Evolutionary conservation across 2,888 invertebrate genomes (phyloP).

Genomic region (Eupithecia inturbata): DNA sequence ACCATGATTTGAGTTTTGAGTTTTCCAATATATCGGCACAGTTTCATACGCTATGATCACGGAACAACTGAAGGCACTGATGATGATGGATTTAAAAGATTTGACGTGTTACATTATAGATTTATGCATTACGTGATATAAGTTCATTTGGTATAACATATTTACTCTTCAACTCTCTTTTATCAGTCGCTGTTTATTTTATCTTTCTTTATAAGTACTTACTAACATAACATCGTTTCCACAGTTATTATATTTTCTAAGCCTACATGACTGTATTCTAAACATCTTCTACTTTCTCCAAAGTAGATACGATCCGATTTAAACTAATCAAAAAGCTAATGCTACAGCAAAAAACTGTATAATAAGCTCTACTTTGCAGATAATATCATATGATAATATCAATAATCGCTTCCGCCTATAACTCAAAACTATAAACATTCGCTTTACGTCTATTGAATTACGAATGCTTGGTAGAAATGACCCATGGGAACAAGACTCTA

Average conservation of each 20-base stretch:
- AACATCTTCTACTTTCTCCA: not conserved
- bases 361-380: not conserved
- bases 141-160: too few species aligned
- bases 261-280: not conserved
- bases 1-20: too few species aligned
- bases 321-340: not conserved
- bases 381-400: not conserved
- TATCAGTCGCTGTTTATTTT: too few species aligned
- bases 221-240: not conserved
- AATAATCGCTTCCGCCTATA: constrained; percentile 47
- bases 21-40: too few species aligned
- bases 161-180: too few species aligned
- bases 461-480: constrained; percentile 72
- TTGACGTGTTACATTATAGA: too few species aligned
- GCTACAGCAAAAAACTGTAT: not conserved
- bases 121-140: too few species aligned
- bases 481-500: constrained; percentile 66
- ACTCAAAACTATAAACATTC: constrained; percentile 53
- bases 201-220: not conserved
- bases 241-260: not conserved
- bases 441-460: constrained; percentile 71
- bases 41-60: too few species aligned
- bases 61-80: too few species aligned
- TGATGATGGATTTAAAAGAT: too few species aligned
- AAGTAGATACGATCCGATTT: not conserved